Conservation (phyloP, 2,888 invertebrate species). For the Peribatodes rhomboidaria region DNA sequence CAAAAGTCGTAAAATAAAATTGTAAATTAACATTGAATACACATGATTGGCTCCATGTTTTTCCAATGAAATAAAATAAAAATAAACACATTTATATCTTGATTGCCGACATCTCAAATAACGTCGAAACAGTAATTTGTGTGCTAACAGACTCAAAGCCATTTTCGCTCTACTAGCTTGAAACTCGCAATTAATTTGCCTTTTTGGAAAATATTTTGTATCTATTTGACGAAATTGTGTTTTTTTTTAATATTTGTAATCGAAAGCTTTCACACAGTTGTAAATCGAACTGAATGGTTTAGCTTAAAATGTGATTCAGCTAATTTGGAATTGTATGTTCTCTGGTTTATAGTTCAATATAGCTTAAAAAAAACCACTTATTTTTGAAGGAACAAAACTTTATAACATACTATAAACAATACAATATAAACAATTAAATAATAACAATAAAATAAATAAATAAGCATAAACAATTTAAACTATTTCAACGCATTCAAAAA, state of each 20-base stretch:
- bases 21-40: slow-evolving; percentile 24
- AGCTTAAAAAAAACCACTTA: too few species aligned
- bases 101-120: slow-evolving; percentile 23
- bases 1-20: slow-evolving; percentile 6
- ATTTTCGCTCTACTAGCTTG: slow-evolving; percentile 12
- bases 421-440: too few species aligned
- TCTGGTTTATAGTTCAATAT: too few species aligned
- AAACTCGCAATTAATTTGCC: slow-evolving; percentile 21
- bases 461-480: too few species aligned
- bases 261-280: neutral
- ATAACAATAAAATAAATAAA: too few species aligned
- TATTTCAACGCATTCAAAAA: too few species aligned
- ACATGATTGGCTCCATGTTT: slow-evolving; percentile 25
- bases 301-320: neutral
- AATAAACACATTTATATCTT: slow-evolving; percentile 10
- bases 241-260: neutral
- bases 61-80: slow-evolving; percentile 19
- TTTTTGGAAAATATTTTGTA: slow-evolving; percentile 18
- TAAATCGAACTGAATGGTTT: neutral
- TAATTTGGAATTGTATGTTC: neutral
- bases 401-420: too few species aligned
- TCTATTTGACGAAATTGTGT: slow-evolving; percentile 1
- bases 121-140: slow-evolving; percentile 25
- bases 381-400: too few species aligned
- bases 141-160: slow-evolving; percentile 28